Conservation (phyloP, 1,140 invertebrate species). For the Drosophila ambigua region DNA sequence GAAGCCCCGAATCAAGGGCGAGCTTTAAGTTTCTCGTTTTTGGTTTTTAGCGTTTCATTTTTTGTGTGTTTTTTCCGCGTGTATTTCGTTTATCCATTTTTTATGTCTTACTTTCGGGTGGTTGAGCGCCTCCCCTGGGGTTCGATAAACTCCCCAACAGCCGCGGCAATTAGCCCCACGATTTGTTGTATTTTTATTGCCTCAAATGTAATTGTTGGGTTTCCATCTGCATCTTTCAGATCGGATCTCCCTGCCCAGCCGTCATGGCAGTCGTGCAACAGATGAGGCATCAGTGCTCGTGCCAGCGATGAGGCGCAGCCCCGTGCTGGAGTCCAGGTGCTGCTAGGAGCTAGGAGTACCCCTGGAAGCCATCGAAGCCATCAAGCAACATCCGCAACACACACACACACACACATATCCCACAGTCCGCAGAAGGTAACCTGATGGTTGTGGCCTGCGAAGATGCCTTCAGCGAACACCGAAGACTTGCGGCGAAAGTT, state of each 20-base stretch:
- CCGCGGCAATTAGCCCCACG: conserved; percentile 25
- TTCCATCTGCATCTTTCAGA: too few relatives aligned
- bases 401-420: conserved; percentile 27
- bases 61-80: too few relatives aligned
- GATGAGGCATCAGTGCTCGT: conserved; percentile 9
- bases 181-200: conserved; percentile 32
- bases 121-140: conserved; percentile 24
- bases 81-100: conserved; percentile 1
- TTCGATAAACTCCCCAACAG: conserved; percentile 37
- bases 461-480: conserved; percentile 81
- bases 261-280: conserved; percentile 29
- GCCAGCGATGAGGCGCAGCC: too few relatives aligned
- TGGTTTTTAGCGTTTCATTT: background rate
- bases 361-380: too few relatives aligned
- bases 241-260: conserved; percentile 1
- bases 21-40: conserved; percentile 26
- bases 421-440: conserved; percentile 40
- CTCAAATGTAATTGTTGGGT: conserved; percentile 9
- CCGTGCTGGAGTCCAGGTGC: conserved; percentile 4
- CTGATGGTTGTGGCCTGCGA: conserved; percentile 77
- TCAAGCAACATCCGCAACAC: conserved; percentile 1
- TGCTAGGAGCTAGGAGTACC: too few relatives aligned
- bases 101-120: conserved; percentile 29
- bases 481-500: conserved; percentile 84
- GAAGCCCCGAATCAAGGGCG: conserved; percentile 67